Evolutionary conservation across 2,113 vertebrate species (phyloP).

Genomic region (Salvelinus namaycush): DNA sequence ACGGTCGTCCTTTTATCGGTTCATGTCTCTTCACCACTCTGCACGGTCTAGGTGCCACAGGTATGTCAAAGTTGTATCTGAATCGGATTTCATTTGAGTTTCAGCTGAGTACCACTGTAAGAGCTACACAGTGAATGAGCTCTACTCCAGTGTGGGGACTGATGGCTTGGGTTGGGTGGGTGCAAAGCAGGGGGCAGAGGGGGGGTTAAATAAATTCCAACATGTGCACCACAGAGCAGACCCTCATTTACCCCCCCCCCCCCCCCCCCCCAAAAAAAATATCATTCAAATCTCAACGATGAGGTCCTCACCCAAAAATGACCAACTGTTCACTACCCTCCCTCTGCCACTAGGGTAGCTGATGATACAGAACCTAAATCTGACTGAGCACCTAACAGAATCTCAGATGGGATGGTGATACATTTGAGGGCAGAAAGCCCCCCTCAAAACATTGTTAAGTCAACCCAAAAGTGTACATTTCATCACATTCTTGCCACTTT

Average conservation of each 20-base stretch:
- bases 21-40: too few relatives aligned
- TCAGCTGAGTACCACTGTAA: not conserved
- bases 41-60: too few relatives aligned
- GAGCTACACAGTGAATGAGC: not conserved
- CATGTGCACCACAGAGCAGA: slow-evolving; percentile 36
- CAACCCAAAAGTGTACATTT: slow-evolving; percentile 6
- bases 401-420: too few relatives aligned
- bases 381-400: too few relatives aligned
- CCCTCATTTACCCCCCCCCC: slow-evolving; percentile 15
- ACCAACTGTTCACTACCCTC: slow-evolving; percentile 53
- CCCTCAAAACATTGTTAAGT: not conserved
- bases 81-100: too few relatives aligned
- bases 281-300: slow-evolving; percentile 57
- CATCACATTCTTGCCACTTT: slow-evolving; percentile 4
- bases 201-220: slow-evolving; percentile 35
- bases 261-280: slow-evolving; percentile 16
- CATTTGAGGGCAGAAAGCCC: too few relatives aligned
- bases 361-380: too few relatives aligned
- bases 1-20: too few relatives aligned
- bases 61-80: not conserved
- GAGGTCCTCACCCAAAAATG: slow-evolving; percentile 56
- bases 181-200: slow-evolving; percentile 13
- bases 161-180: slow-evolving; percentile 12
- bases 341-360: slow-evolving; percentile 21
- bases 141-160: not conserved